These are phyloP conservation scores for Gymnoscelis rufifasciata DNA, from an alignment of 2,888 invertebrate genomes.

Conservation along the genomic window DNA sequence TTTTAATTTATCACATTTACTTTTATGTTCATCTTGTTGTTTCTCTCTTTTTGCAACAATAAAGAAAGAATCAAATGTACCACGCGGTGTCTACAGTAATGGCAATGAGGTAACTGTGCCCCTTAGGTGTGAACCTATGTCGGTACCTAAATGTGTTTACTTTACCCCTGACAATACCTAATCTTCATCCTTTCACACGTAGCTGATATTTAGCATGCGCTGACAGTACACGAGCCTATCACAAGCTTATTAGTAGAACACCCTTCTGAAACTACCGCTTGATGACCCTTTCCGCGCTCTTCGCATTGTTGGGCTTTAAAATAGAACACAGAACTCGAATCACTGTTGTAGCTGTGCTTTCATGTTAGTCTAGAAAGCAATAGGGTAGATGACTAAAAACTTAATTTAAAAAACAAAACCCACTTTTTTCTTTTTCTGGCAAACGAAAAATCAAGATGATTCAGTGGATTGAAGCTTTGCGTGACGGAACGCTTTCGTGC, in stretches of 20 bases:
- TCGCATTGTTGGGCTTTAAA: conserved; percentile 29
- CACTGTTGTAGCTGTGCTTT: conserved; percentile 37
- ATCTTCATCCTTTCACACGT: conserved; percentile 51
- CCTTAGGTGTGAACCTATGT: conserved; percentile 67
- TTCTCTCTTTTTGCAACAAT: conserved; percentile 81
- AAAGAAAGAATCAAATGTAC: conserved; percentile 95
- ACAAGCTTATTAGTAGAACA: conserved; percentile 42
- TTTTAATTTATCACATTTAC: conserved; percentile 44
- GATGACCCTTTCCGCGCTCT: conserved; percentile 31
- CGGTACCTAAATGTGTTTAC: conserved; percentile 47
- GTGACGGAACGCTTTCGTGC: no score
- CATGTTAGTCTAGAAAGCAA: conserved; percentile 25
- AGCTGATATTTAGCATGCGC: conserved; percentile 49
- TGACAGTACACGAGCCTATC: conserved; percentile 30
- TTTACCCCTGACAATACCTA: conserved; percentile 40
- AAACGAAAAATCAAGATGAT: no score
- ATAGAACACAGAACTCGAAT: conserved; percentile 34
- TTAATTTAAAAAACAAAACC: no score
- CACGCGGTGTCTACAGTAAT: conserved; percentile 96
- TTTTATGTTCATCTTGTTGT: conserved; percentile 73
- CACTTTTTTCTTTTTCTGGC: no score
- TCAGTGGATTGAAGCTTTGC: no score
- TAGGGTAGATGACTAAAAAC: no score
- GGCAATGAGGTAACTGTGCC: conserved; percentile 89
- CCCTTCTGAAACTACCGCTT: conserved; percentile 31